A percentile compares a stretch with the other conserved stretches of the same genome.
These are phyloP conservation scores for Acrocephalus arundinaceus DNA, from an alignment of 2,113 vertebrate genomes.

Conservation along the genomic window DNA sequence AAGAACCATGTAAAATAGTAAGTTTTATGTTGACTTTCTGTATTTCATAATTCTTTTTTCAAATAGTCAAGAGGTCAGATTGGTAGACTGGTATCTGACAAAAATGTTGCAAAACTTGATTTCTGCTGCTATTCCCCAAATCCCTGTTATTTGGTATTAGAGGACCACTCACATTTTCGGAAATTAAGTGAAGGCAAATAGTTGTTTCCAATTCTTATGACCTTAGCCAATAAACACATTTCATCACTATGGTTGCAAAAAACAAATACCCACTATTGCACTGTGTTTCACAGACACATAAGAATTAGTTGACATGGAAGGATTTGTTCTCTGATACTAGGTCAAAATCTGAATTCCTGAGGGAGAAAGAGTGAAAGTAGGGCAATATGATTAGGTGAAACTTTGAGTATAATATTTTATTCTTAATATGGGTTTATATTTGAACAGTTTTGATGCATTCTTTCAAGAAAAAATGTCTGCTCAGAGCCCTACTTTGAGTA, in stretches of 20 bases:
- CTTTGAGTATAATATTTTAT: neutral
- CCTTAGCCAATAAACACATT: no score
- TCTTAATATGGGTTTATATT: neutral
- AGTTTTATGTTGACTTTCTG: neutral
- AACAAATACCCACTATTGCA: constrained; percentile 40
- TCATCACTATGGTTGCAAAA: no score
- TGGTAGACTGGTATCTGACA: neutral
- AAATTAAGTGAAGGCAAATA: no score
- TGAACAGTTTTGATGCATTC: neutral
- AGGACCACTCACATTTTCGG: no score
- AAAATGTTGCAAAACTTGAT: constrained; percentile 16
- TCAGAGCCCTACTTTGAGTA: neutral
- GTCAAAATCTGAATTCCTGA: neutral
- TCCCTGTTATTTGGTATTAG: no score
- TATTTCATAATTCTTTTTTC: neutral
- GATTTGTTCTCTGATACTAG: neutral
- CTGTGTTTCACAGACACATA: neutral
- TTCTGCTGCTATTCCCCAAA: no score
- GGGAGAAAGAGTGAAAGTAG: neutral
- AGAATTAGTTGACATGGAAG: neutral
- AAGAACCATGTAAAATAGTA: neutral
- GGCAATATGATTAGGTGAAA: neutral
- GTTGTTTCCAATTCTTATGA: no score
- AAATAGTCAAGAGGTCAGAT: neutral
- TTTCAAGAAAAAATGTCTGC: neutral